Percentiles rank a stretch among this genome's conserved stretches.
Conservation (phyloP, 1,140 invertebrate species). For the Protaetia brevitarsis region DNA sequence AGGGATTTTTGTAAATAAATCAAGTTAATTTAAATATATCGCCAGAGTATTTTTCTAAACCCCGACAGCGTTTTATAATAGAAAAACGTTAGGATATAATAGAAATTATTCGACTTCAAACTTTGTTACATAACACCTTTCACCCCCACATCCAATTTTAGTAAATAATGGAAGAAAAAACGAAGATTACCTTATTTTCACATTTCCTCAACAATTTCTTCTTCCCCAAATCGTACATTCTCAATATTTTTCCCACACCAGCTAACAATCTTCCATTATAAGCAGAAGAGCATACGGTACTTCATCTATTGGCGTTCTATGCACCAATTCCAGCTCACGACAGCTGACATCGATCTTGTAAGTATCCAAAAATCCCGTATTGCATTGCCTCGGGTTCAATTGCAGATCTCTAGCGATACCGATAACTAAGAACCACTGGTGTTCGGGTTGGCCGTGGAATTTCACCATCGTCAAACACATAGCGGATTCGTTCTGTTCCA, state of each 20-base stretch:
- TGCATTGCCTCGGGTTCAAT: conserved; percentile 78
- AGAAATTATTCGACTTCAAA: no score
- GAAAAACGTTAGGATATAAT: no score
- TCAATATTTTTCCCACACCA: conserved; percentile 86
- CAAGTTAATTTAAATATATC: no score
- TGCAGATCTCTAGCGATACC: conserved; percentile 90
- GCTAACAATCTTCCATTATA: conserved; percentile 92
- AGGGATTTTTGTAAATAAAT: no score
- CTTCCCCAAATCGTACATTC: conserved; percentile 96
- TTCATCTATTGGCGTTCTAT: conserved; percentile 93
- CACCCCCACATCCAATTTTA: no score
- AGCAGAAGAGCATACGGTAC: conserved; percentile 84
- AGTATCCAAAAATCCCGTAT: conserved; percentile 81
- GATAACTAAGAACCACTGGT: conserved; percentile 74
- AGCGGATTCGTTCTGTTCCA: conserved; percentile 97
- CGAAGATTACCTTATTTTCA: conserved; percentile 92
- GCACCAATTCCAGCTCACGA: conserved; percentile 82
- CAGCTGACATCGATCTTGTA: conserved; percentile 76
- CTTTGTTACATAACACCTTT: neutral
- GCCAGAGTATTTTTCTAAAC: no score
- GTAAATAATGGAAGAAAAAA: no score
- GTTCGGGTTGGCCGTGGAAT: conserved; percentile 56
- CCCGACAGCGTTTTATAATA: no score
- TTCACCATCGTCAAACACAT: conserved; percentile 70
- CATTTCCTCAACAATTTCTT: conserved; percentile 97